These are phyloP conservation scores for Aplysina aerophoba DNA, from an alignment of 37 sponge, comb jelly and placozoan genomes.

Conservation along the genomic window DNA sequence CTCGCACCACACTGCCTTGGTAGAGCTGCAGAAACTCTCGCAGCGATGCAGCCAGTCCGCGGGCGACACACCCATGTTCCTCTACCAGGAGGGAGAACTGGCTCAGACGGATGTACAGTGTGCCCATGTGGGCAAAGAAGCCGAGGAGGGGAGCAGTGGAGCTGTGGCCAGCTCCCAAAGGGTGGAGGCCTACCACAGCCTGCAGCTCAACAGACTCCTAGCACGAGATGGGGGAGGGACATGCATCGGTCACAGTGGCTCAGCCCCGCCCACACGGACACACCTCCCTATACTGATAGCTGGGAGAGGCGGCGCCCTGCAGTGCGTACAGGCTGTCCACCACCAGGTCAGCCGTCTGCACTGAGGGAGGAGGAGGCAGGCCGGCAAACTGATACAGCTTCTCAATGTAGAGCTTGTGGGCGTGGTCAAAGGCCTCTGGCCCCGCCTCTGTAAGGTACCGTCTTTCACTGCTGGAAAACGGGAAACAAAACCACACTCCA, in stretches of 20 bases:
- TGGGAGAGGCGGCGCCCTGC: neutral
- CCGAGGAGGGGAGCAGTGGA: slow-evolving; percentile 46
- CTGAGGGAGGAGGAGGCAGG: neutral
- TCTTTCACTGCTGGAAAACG: neutral
- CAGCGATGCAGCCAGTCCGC: neutral
- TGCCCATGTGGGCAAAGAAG: slow-evolving; percentile 56
- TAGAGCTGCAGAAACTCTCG: neutral
- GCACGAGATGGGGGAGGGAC: neutral
- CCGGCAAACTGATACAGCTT: neutral
- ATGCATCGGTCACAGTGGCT: neutral
- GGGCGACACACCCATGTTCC: neutral
- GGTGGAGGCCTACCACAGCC: slow-evolving; percentile 67
- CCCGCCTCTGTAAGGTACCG: slow-evolving; percentile 40
- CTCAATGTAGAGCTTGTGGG: neutral
- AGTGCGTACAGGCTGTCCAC: neutral
- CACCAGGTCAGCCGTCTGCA: neutral
- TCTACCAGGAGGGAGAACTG: neutral
- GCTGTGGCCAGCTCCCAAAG: slow-evolving; percentile 54
- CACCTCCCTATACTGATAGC: neutral
- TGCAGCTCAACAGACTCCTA: slow-evolving; percentile 13
- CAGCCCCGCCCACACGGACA: neutral
- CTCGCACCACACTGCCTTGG: neutral
- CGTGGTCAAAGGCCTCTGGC: slow-evolving; percentile 20
- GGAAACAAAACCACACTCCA: neutral
- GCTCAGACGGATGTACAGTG: slow-evolving; percentile 19